These are phyloP conservation scores for Meiosimyza decipiens DNA, from an alignment of 2,888 invertebrate genomes.

Conservation along the genomic window DNA sequence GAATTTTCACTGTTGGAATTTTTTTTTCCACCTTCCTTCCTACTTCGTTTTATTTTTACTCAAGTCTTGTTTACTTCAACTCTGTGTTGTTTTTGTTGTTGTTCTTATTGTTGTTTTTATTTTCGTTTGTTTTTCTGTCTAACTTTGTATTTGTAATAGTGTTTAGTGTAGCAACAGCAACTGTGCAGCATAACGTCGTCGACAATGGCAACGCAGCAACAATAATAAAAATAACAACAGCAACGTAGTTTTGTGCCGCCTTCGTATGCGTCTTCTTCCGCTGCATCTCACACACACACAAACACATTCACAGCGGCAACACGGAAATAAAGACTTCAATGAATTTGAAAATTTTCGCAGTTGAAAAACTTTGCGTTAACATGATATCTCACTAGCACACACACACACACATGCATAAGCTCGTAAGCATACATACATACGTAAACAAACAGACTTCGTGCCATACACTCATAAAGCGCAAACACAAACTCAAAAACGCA, in stretches of 20 bases:
- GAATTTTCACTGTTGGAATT: constrained; percentile 7
- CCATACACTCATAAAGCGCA: background rate
- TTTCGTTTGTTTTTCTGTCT: background rate
- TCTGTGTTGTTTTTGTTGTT: background rate
- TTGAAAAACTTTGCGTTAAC: constrained; percentile 7
- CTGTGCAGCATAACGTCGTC: background rate
- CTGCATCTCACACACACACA: too few relatives aligned
- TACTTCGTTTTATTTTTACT: too few relatives aligned
- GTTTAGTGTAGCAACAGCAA: background rate
- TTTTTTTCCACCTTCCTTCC: background rate
- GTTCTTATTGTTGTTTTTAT: background rate
- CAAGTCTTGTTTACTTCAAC: background rate
- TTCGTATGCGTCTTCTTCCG: too few relatives aligned
- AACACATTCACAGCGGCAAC: background rate
- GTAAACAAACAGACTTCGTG: background rate
- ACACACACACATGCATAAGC: background rate
- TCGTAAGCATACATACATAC: background rate
- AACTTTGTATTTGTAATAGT: constrained; percentile 11
- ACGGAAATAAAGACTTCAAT: constrained; percentile 16
- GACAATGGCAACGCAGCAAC: constrained; percentile 12
- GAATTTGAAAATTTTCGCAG: constrained; percentile 25
- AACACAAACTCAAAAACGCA: background rate
- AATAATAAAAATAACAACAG: constrained; percentile 13
- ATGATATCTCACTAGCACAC: background rate
- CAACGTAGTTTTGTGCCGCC: background rate